A percentile compares a stretch with the other conserved stretches of the same genome.
Conservation (phyloP, 2,113 vertebrate species). For the Raja brachyura region DNA sequence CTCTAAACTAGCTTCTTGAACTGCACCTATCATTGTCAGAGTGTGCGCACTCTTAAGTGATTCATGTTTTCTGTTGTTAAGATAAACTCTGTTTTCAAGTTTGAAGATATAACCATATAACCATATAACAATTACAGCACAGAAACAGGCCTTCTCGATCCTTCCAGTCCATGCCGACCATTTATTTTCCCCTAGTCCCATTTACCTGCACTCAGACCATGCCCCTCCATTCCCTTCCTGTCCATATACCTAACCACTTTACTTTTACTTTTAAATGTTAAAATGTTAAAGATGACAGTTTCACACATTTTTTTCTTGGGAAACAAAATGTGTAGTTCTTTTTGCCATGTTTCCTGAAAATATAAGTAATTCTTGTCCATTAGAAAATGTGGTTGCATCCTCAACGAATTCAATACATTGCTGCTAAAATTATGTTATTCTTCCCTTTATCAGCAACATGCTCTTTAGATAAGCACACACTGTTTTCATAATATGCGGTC, state of each 20-base stretch:
- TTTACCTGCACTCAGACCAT: too few relatives aligned
- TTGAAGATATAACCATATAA: too few relatives aligned
- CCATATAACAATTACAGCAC: too few relatives aligned
- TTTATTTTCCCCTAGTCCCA: too few relatives aligned
- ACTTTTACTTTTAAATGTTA: too few relatives aligned
- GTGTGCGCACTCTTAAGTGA: background rate
- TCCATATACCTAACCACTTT: too few relatives aligned
- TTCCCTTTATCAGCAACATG: background rate
- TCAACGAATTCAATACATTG: constrained; percentile 6
- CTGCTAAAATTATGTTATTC: background rate
- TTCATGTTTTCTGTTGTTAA: background rate
- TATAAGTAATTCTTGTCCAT: background rate
- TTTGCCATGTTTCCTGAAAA: background rate
- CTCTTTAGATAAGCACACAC: background rate
- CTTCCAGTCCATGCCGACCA: too few relatives aligned
- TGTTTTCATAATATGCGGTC: background rate
- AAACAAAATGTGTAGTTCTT: background rate
- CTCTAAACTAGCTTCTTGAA: background rate
- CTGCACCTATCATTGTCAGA: background rate
- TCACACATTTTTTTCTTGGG: background rate
- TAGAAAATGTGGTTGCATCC: background rate
- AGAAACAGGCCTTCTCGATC: too few relatives aligned
- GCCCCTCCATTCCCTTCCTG: too few relatives aligned
- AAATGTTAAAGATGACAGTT: background rate
- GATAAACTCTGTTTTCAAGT: background rate